Base-by-base conservation (phyloP, 2,888 invertebrate genomes). In the Dendrolimus pini region DNA sequence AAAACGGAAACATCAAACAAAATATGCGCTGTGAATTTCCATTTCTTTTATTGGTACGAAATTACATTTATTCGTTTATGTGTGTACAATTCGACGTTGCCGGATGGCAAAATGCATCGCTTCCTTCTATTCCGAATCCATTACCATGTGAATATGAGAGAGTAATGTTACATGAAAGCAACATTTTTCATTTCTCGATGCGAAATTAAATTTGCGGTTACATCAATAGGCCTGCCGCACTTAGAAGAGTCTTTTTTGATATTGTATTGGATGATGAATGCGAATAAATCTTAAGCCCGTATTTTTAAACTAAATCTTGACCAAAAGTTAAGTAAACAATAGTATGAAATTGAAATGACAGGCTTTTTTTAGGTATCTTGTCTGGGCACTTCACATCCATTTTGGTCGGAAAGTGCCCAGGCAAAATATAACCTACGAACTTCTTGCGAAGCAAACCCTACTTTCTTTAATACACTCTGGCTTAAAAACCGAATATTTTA, bases 201-300 rank as follows among this genome's bases (percentile, higher is more conserved):
- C 61, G 69, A 68, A 78, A 85, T 85, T 77, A 76, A 80, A 84
- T 85, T 86, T 83, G 77, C 68, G 75, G 75, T 65, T 66, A 62
- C 71, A 69, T 76, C 75, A 76, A 80, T 75, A 70, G 47, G 47
- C 47, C 9, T 47, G 2, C 6, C 47, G 47, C 12, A 6, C 12
- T 9, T 47, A 12, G 47, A 47, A 47, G 58, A 3, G 6, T 63
- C 66, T 62, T 64, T 66, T 73, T 74, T 68, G 64, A 73, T 65
- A 61, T 68, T 63, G 58, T 47, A 9, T 47, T 12, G 6, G 30
- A 30, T 30, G 30, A 30, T 30, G 30, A 30, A 30, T 3, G 6
- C 2, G 30, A 3, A 30, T 30, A 30, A 30, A 30, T 30, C 6
- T 30, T 30, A 30, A 30, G 30, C 6, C 30, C 30, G 30, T 30